Conservation (phyloP, 2,888 invertebrate genomes). For the Tryphoninae sp. region DNA sequence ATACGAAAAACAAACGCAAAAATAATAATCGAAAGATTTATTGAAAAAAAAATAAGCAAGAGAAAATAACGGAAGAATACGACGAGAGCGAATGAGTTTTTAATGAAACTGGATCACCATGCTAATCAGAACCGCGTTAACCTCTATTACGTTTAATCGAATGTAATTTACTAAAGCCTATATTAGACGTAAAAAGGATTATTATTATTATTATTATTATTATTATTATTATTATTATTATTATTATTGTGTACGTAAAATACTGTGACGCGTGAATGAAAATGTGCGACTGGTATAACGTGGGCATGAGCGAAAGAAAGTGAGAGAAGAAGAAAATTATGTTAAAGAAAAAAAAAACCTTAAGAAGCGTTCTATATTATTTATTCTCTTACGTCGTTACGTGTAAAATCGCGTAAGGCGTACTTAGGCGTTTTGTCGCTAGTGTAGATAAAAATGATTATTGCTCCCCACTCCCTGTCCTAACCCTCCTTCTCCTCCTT, state of each 20-base stretch:
- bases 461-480: conserved; percentile 18
- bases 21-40: conserved; percentile 54
- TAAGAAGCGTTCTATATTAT: conserved; percentile 77
- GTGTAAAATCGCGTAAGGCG: conserved; percentile 71
- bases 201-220: conserved; percentile 63
- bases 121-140: conserved; percentile 82
- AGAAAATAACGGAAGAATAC: conserved; percentile 25
- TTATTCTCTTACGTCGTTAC: conserved; percentile 79
- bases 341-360: conserved; percentile 64
- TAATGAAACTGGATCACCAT: conserved; percentile 77
- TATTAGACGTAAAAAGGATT: conserved; percentile 69
- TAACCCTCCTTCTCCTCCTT: conserved; percentile 37
- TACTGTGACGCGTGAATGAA: conserved; percentile 63
- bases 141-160: conserved; percentile 81
- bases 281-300: conserved; percentile 51
- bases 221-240: conserved; percentile 55
- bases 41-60: conserved; percentile 30
- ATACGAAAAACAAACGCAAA: conserved; percentile 53
- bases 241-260: conserved; percentile 57
- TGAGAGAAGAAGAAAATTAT: conserved; percentile 55
- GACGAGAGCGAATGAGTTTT: conserved; percentile 61
- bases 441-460: conserved; percentile 71
- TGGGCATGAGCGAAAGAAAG: conserved; percentile 54
- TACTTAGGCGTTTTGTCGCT: conserved; percentile 71
- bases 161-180: conserved; percentile 80